These are phyloP conservation scores for Zelleria hepariella DNA, from an alignment of 2,888 invertebrate genomes.

Conservation along the genomic window DNA sequence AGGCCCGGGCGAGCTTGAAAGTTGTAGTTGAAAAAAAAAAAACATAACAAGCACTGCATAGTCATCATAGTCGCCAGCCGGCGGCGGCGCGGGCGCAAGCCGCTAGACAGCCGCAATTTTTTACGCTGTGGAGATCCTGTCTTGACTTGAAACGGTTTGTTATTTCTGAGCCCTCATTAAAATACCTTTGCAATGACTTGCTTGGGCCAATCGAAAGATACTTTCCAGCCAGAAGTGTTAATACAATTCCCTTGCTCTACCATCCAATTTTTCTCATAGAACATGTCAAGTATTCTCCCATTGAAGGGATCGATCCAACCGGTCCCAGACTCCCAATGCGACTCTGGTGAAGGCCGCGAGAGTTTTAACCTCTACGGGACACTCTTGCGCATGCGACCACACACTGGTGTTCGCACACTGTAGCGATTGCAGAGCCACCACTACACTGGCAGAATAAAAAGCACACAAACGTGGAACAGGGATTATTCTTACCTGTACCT, in stretches of 20 bases:
- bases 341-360: constrained; percentile 67
- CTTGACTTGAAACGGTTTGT: not conserved
- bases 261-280: not conserved
- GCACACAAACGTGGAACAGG: constrained; percentile 26
- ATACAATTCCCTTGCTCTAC: not conserved
- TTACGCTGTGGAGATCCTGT: constrained; percentile 3
- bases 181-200: no score
- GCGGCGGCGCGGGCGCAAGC: constrained; percentile 5
- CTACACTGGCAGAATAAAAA: constrained; percentile 22
- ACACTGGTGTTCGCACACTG: constrained; percentile 31
- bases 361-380: constrained; percentile 52
- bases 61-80: constrained; percentile 23
- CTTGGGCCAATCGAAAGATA: not conserved
- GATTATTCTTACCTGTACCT: constrained; percentile 53
- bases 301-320: constrained; percentile 34
- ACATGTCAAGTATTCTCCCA: constrained; percentile 8
- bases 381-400: constrained; percentile 50
- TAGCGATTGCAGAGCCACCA: constrained; percentile 19
- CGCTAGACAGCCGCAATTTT: constrained; percentile 14
- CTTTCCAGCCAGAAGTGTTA: not conserved
- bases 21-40: constrained; percentile 49
- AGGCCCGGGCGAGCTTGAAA: constrained; percentile 61
- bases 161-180: not conserved
- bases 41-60: constrained; percentile 34
- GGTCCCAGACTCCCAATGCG: constrained; percentile 60